Evolutionary conservation across 2,888 invertebrate species (phyloP), one percentile per base, ranked within the genome.

Genomic region (Pammene aurita): DNA sequence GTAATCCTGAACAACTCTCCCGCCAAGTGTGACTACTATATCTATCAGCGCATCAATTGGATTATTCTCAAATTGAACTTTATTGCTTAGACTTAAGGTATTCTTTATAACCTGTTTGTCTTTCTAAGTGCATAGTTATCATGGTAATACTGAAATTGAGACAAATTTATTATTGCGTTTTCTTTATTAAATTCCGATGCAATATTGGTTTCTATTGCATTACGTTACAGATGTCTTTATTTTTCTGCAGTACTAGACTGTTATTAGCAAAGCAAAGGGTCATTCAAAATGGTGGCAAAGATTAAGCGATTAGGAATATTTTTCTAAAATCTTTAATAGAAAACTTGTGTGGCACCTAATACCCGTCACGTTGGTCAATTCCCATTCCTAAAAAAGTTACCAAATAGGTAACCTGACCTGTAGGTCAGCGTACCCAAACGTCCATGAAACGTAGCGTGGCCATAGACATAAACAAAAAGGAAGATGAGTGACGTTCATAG

Each of bases 1-100:
- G 78, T 78, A 74, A 76, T 77, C 73, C 75, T 67, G 73, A 68
- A 50, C 72, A 70, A 74, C 76, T 71, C 81, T 82, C 79, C 80
- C 76, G 80, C 77, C 76, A 75, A 74, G 75, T 73, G 64, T 38
- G 16, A 56, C 50, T 46, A 38, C 26, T 44, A 13, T 35, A 66
- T 52, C 35, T 55, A 35, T 35, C 11, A 34, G 14, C 35, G 11
- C 10, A 10, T 26, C n/a, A 61, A 60, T 60, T 44, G 11, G 16
- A 44, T 44, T n/a, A 13, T 9, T 18, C 11, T n/a, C 4, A 65
- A 38, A 26, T 57, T 50, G 14, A 42, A 66, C 26, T 44, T 66
- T 66, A 52, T 60, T 18, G 0, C 0, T n/a, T n/a, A 13, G 1
- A 16, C 13, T 16, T 57, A 66, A 34, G 14, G 35, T 34, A 38